A percentile compares a stretch with the other conserved stretches of the same genome.
Evolutionary conservation across 2,888 invertebrate genomes (phyloP).

Genomic region (Thymelicus acteon): DNA sequence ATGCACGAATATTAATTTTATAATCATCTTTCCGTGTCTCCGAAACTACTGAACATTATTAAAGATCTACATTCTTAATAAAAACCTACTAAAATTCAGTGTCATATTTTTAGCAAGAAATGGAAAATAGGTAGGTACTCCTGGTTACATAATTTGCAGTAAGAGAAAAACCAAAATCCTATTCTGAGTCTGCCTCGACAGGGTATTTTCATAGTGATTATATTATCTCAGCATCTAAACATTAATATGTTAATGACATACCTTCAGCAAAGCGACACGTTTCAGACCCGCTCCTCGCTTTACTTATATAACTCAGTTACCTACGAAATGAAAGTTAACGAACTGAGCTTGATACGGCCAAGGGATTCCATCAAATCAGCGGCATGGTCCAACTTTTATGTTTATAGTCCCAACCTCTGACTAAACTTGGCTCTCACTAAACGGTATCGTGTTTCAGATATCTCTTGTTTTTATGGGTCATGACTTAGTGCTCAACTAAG

Average conservation of each 20-base stretch:
- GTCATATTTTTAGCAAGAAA: too few relatives aligned
- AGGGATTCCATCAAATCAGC: conserved; percentile 64
- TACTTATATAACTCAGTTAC: conserved; percentile 64
- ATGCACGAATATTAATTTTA: too few relatives aligned
- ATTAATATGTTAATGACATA: conserved; percentile 27
- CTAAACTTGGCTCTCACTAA: conserved; percentile 28
- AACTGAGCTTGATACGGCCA: conserved; percentile 62
- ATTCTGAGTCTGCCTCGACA: too few relatives aligned
- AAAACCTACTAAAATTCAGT: too few relatives aligned
- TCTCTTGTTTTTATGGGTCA: background rate
- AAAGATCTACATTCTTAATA: too few relatives aligned
- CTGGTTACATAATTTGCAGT: too few relatives aligned
- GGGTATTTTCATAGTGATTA: too few relatives aligned
- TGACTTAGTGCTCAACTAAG: background rate
- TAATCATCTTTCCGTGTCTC: too few relatives aligned
- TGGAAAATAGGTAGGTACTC: too few relatives aligned
- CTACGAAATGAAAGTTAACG: conserved; percentile 62
- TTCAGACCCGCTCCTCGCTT: conserved; percentile 35
- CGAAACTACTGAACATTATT: too few relatives aligned
- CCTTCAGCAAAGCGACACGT: conserved; percentile 16
- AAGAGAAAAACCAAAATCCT: too few relatives aligned
- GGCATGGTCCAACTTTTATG: conserved; percentile 58
- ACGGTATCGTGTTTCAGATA: conserved; percentile 14
- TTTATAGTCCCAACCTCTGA: conserved; percentile 54
- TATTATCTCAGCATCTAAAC: background rate